phyloP scores from a whole-genome alignment of 1,140 invertebrate genomes.

The Drosophila truncata region DNA sequence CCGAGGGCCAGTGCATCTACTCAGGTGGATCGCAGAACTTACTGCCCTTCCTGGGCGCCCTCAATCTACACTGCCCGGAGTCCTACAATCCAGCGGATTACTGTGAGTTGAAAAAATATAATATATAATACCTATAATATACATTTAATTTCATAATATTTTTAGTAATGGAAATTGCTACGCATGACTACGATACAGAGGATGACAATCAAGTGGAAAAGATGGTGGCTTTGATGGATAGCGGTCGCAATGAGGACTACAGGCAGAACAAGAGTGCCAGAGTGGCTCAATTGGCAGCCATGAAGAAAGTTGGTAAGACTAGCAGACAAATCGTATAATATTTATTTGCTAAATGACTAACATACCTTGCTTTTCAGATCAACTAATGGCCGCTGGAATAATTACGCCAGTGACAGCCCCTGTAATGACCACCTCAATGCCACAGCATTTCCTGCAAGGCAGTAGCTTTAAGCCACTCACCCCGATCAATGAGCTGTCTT shows the following conservation, averaged over 20 bases:
- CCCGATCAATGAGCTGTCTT: slow-evolving; percentile 72
- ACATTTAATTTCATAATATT: neutral
- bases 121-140: no score
- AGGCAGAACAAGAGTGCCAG: slow-evolving; percentile 66
- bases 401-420: slow-evolving; percentile 86
- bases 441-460: slow-evolving; percentile 14
- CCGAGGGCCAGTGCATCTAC: slow-evolving; percentile 93
- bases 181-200: slow-evolving; percentile 90
- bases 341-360: neutral
- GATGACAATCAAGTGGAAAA: slow-evolving; percentile 85
- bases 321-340: no score
- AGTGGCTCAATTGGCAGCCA: slow-evolving; percentile 62
- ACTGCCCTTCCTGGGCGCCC: slow-evolving; percentile 91
- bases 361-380: slow-evolving; percentile 36
- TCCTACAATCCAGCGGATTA: slow-evolving; percentile 97
- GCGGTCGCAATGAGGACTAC: slow-evolving; percentile 89
- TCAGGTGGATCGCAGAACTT: slow-evolving; percentile 90
- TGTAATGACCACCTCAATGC: slow-evolving; percentile 39
- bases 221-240: slow-evolving; percentile 88
- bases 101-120: slow-evolving; percentile 87
- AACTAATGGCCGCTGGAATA: slow-evolving; percentile 82
- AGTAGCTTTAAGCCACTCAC: slow-evolving; percentile 66
- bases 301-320: slow-evolving; percentile 73
- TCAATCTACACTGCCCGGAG: slow-evolving; percentile 91
- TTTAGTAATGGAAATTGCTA: slow-evolving; percentile 94